Evolutionary conservation across 2,797 vertebrate species (phyloP), one percentile per base, ranked within the genome.

Genomic region (Pseudopleuronectes americanus): DNA sequence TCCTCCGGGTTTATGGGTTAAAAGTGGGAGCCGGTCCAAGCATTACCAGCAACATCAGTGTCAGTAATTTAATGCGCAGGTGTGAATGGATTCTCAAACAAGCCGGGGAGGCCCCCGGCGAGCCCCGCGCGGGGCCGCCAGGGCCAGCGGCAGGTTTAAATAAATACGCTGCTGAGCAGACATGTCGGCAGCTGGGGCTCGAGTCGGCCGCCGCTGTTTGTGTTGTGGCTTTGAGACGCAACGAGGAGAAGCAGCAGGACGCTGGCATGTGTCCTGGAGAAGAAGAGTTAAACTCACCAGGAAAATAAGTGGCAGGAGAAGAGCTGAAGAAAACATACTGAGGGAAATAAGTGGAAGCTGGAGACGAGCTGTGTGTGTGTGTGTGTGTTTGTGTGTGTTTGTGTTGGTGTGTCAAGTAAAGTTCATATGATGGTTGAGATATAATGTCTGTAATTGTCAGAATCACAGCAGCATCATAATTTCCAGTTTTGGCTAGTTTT

Each of bases 71-170:
- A 93, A 94, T 93, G 90, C 93, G 77, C 93, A 94, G 92, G 93
- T 93, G 92, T 94, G 92, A 94, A 93, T 93, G 90, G 91, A 93
- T 94, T 93, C 89, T 92, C 90, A 93, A 94, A 94, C 92, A 93
- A 91, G 91, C 86, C 71, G 13, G 80, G 76, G 87, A 92, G 92
- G 90, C 90, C 90, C 87, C 86, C 75, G 85, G 79, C 65, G 62
- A 87, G 89, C 87, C 74, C 86, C 63, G 62, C 64, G 59, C 79
- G 17, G 84, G 58, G 77, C 81, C 66, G 74, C 85, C 84, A 78
- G 89, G 83, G 80, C 86, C 87, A 83, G 80, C 78, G 74, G 87
- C 87, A 89, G 89, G 81, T 90, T 92, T 93, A 93, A 91, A 91
- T 92, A 93, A 94, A 94, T 90, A 94, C 55, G 60, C 71, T n/a